Evolutionary conservation across 2,113 vertebrate genomes (phyloP), one percentile per base, ranked within the genome.

Genomic region (Ancistrus triradiatus): DNA sequence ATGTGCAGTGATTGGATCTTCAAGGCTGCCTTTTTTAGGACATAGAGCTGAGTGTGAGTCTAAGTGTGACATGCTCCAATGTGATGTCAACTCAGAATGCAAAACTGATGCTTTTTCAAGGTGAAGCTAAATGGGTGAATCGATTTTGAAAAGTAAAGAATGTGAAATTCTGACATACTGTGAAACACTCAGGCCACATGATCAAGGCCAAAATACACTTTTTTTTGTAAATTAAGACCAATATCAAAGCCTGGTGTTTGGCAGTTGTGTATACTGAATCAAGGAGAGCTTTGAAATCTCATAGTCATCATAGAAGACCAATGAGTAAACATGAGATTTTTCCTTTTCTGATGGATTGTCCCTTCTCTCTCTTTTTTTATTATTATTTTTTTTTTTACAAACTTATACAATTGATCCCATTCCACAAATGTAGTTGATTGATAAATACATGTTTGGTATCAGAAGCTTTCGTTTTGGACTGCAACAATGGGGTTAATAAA

Each of bases 101-200:
- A 24, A 24, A 55, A 50, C 60, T 49, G 59, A 63, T 63, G 19
- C 17, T 19, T 62, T 62, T 66, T 61, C 69, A 72, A 72, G 59
- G 70, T 63, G 49, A 47, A 58, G 11, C 51, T 50, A 42, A 63
- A 63, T 28, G 14, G 18, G 15, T 19, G 9, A n/a, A 49, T 42
- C 8, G 8, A 40, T 28, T 57, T 28, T 13, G n/a, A 22, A 10
- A 6, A 35, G 21, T 22, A 25, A 65, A 57, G 52, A 10, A 8
- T 6, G 42, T 9, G 3, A 21, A 55, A 18, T 17, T 24, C 40
- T 38, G 28, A 40, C n/a, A 6, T 7, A 18, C 22, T 24, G 37
- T 38, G 28, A 40, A 24, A 6, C 11, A 24, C 37, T 55, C 3
- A 18, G 31, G 35, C 19, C 35, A 10, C 2, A 37, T 37, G 24